These are phyloP conservation scores for Amblyjoppa proteus DNA, from an alignment of 2,888 invertebrate species.

Conservation along the genomic window DNA sequence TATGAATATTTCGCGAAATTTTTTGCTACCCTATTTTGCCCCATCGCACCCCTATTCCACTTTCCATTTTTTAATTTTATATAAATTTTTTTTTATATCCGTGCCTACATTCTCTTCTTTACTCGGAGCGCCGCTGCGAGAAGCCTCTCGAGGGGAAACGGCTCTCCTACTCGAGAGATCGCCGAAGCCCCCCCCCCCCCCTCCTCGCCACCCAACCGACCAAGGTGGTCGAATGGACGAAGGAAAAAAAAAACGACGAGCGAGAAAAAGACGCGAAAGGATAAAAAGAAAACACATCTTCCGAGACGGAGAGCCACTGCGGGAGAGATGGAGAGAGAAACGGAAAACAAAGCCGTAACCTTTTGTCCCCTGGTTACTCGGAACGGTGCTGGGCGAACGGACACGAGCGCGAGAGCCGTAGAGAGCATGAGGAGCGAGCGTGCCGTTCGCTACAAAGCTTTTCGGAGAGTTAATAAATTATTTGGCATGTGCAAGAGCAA, in stretches of 20 bases:
- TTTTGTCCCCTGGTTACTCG: constrained; percentile 74
- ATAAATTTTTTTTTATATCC: too few relatives aligned
- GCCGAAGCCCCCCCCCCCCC: background rate
- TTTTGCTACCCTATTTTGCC: too few relatives aligned
- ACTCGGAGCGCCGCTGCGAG: too few relatives aligned
- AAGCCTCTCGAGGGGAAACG: too few relatives aligned
- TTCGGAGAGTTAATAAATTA: constrained; percentile 68
- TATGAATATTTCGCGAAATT: too few relatives aligned
- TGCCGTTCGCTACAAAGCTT: constrained; percentile 68
- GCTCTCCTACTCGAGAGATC: background rate
- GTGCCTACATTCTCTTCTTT: too few relatives aligned
- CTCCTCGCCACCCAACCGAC: background rate
- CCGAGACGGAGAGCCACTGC: background rate
- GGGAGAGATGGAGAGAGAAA: constrained; percentile 57
- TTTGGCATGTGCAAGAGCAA: constrained; percentile 50
- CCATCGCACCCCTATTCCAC: background rate
- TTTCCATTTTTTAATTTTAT: background rate
- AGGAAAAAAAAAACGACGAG: background rate
- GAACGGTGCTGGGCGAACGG: constrained; percentile 59
- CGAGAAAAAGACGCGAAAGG: constrained; percentile 42
- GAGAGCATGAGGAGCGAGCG: constrained; percentile 13
- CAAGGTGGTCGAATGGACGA: background rate
- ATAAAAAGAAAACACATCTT: constrained; percentile 51
- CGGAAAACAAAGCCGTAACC: constrained; percentile 72
- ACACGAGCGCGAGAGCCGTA: constrained; percentile 55